Base-by-base conservation (phyloP, 2,888 invertebrate genomes). In the Synergus gifuensis region DNA sequence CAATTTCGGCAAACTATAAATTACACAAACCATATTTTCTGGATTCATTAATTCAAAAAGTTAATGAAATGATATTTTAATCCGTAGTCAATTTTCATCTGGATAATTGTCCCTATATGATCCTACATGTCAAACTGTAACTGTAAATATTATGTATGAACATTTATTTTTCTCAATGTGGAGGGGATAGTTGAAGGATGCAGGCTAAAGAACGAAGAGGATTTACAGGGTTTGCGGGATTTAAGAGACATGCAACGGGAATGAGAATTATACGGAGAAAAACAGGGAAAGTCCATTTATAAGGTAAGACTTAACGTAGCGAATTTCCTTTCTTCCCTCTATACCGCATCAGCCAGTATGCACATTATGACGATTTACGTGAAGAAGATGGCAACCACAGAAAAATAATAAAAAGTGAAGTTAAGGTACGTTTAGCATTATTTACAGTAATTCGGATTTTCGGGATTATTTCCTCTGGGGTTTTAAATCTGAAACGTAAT, bases 261-360 rank as follows among this genome's bases (percentile, higher is more conserved):
- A 44, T 46, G 18, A 67, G 46, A 67, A 67, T 67, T 67, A n/a
- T n/a, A 67, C 60, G 22, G 76, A 76, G 77, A 54, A 64, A 78
- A 81, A 83, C 83, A 81, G 83, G 81, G 81, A 82, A 83, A 82
- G 80, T 83, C 82, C 83, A 83, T 83, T 83, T 83, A 81, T 82
- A 82, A 84, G 79, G 78, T 76, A 78, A 79, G 77, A 79, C 77
- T 81, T 81, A 76, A 79, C 79, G 54, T 58, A 67, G 76, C 69
- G 76, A 54, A 60, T 78, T 58, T 60, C 66, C 76, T 78, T 76
- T 78, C 69, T 66, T 40, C 64, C 9, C 40, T 18, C 76, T 77
- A 28, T 28, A 77, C 49, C 42, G 62, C 67, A 69, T 46, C 28
- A 42, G 14, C 54, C 58, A 76, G 76, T 77, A 79, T 54, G 44